A percentile compares a stretch with the other conserved stretches of the same genome.
These are phyloP conservation scores for Thecocarcelia acutangulata DNA, from an alignment of 2,888 invertebrate species.

Conservation along the genomic window DNA sequence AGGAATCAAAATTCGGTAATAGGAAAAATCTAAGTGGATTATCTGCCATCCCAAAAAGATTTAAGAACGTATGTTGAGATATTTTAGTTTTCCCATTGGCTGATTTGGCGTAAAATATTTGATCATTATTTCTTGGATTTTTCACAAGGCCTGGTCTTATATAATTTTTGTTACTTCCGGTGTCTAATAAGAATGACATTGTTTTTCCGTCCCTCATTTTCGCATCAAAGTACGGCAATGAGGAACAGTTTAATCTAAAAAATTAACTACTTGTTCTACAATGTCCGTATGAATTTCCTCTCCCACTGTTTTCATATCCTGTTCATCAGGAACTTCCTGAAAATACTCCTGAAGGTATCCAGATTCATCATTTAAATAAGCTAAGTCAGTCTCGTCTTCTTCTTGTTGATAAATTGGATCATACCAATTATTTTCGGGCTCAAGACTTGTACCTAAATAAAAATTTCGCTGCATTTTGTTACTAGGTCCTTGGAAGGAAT, in stretches of 20 bases:
- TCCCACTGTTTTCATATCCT: too few species aligned
- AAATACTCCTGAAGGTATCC: neutral
- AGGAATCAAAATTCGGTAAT: slow-evolving; percentile 33
- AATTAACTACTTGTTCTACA: neutral
- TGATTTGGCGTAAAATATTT: slow-evolving; percentile 11
- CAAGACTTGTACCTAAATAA: neutral
- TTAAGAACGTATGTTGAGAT: neutral
- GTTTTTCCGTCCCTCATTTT: slow-evolving; percentile 4
- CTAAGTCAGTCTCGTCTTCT: neutral
- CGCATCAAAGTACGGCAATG: neutral
- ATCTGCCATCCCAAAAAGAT: neutral
- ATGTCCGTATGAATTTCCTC: too few species aligned
- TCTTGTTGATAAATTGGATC: neutral
- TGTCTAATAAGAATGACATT: neutral
- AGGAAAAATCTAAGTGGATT: slow-evolving; percentile 44
- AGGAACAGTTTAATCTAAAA: neutral
- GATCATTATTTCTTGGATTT: neutral
- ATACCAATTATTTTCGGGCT: neutral
- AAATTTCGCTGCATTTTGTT: neutral
- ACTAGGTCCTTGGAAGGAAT: neutral
- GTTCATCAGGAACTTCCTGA: neutral
- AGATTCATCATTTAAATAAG: neutral
- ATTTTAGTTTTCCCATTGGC: neutral
- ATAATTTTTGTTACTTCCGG: slow-evolving; percentile 2
- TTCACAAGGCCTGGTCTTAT: neutral